Evolutionary conservation across 2,888 invertebrate species (phyloP).

Genomic region (Allolobophora icterica): DNA sequence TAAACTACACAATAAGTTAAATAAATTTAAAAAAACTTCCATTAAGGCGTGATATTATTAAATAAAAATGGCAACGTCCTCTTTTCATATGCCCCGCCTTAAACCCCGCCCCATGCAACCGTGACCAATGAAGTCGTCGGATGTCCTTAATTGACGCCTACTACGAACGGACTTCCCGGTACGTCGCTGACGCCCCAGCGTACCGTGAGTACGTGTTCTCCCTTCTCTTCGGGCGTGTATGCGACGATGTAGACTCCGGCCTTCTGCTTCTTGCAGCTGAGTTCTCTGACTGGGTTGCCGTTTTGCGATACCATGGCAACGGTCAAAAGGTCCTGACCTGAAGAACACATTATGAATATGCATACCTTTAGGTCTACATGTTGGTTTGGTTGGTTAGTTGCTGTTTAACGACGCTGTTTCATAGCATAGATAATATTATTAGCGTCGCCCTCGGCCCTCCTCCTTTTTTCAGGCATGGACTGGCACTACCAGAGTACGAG

Average conservation of each 20-base stretch:
- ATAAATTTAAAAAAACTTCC: not conserved
- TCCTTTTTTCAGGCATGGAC: too few relatives aligned
- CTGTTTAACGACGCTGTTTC: too few relatives aligned
- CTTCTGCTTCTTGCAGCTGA: conserved; percentile 78
- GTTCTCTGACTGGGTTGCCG: conserved; percentile 89
- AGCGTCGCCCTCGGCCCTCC: too few relatives aligned
- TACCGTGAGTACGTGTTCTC: conserved; percentile 72
- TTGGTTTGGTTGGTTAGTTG: too few relatives aligned
- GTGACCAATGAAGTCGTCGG: not conserved
- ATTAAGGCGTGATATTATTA: not conserved
- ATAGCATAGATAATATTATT: too few relatives aligned
- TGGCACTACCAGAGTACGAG: too few relatives aligned
- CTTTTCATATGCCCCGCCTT: not conserved
- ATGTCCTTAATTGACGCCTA: not conserved
- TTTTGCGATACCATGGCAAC: conserved; percentile 94
- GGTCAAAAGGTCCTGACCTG: conserved; percentile 90
- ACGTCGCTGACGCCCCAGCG: conserved; percentile 95
- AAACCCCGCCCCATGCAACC: not conserved
- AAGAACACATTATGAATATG: conserved; percentile 40
- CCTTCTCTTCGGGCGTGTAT: conserved; percentile 87
- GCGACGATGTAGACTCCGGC: conserved; percentile 55
- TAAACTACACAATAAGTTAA: not conserved
- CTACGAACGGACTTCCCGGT: conserved; percentile 83
- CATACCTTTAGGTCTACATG: too few relatives aligned
- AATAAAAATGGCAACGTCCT: not conserved